Conservation (phyloP, 2,797 vertebrate species). For the Dicrostonyx torquatus region DNA sequence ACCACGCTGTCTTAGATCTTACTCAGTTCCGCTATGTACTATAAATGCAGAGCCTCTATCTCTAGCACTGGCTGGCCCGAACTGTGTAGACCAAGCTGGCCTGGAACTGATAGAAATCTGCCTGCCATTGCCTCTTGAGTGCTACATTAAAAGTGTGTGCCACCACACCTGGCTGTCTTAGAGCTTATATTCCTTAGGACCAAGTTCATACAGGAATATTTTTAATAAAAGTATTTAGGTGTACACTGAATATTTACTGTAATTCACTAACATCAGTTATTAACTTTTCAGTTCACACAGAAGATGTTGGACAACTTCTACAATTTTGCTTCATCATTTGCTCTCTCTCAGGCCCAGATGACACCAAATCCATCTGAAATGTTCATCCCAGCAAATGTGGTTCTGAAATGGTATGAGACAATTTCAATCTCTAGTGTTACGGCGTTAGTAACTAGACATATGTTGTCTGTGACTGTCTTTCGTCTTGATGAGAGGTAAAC, state of each 20-base stretch:
- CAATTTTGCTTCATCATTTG: slow-evolving; percentile 96
- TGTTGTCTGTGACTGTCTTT: slow-evolving; percentile 48
- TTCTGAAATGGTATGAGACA: slow-evolving; percentile 92
- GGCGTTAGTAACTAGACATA: neutral
- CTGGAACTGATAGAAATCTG: neutral
- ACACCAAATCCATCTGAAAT: slow-evolving; percentile 94
- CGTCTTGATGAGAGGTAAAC: slow-evolving; percentile 50
- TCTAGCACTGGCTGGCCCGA: neutral
- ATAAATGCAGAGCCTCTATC: neutral
- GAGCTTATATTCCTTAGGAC: slow-evolving; percentile 23
- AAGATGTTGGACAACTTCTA: slow-evolving; percentile 98
- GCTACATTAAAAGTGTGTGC: neutral
- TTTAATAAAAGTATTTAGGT: slow-evolving; percentile 45
- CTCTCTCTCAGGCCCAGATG: slow-evolving; percentile 96
- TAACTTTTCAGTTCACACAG: slow-evolving; percentile 92
- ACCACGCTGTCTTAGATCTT: slow-evolving; percentile 48
- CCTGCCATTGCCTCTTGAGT: neutral
- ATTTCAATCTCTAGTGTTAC: slow-evolving; percentile 38
- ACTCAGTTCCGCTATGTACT: neutral
- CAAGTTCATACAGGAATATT: neutral
- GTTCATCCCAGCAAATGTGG: slow-evolving; percentile 95
- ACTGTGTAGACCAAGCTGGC: neutral
- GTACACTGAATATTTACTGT: slow-evolving; percentile 15
- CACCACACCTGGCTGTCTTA: neutral
- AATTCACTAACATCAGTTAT: slow-evolving; percentile 56